Evolutionary conservation across 1,140 invertebrate species (phyloP), one percentile per base, ranked within the genome.

Genomic region (Drosophila pallidifrons): DNA sequence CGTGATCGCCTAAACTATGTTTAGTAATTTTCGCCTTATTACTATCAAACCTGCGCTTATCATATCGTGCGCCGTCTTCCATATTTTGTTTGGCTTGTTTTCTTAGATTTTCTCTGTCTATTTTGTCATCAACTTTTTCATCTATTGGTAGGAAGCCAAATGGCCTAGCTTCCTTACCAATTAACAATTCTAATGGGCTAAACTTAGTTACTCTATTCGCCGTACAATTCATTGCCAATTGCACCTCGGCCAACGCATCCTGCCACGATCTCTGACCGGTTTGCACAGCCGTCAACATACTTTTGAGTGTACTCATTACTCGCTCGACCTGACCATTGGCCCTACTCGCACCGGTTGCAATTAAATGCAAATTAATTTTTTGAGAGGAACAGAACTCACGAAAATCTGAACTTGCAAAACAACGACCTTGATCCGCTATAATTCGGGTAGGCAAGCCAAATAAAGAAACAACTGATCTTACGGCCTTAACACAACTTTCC

Each of bases 111-210:
- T 52, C 41, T 13, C 25, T 59, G 28, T 46, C 57, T 45, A 59
- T n/a, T 5, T n/a, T 8, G 6, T 45, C 11, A 15, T 41, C 20
- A 28, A 51, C 8, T 11, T 41, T 46, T 57, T 57, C 16, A 20
- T 20, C 8, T 20, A 67, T 15, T 10, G 54, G 45, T n/a, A 52
- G 4, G 11, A 43, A 13, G 16, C n/a, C 65, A 46, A 70, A 54
- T 54, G 67, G 58, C 54, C 67, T 46, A 54, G 38, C 51, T 46
- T 59, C 65, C 16, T 30, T 15, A 45, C 65, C 43, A 51, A 59
- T 15, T 28, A 59, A 10, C 25, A 45, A 28, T 13, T 52, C 49
- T 52, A 52, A 32, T 6, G 49, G 25, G 20, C 49, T 52, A 30
- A 13, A n/a, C 16, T 25, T 49, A 10, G 46, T 20, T 20, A 25